phyloP scores from a whole-genome alignment of 2,797 vertebrate species.

The Furcifer pardalis region DNA sequence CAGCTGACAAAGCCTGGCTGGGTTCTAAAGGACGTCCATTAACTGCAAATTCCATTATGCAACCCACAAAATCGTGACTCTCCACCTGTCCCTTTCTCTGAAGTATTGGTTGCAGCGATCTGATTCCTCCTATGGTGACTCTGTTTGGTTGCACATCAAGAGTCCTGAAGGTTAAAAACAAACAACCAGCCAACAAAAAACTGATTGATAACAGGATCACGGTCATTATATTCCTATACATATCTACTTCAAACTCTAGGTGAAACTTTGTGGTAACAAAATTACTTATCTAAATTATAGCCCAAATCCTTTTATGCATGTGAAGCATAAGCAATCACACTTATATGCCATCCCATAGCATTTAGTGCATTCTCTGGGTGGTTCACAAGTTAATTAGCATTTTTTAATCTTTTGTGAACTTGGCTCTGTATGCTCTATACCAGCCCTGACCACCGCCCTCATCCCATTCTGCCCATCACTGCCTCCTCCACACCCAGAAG shows the following conservation, averaged over 20 bases:
- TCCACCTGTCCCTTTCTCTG: constrained; percentile 91
- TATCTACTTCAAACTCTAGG: not conserved
- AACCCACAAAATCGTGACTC: constrained; percentile 96
- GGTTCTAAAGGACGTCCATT: constrained; percentile 97
- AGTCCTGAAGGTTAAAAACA: constrained; percentile 78
- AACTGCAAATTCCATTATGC: constrained; percentile 98
- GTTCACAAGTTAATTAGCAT: no score
- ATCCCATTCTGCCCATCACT: no score
- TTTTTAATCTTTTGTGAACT: no score
- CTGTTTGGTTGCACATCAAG: constrained; percentile 95
- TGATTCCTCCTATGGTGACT: constrained; percentile 93
- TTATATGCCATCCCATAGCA: no score
- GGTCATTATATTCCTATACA: not conserved
- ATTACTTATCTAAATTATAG: not conserved
- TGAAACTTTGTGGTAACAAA: not conserved
- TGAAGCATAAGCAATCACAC: no score
- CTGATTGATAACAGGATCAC: not conserved
- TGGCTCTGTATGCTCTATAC: no score
- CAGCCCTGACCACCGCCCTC: no score
- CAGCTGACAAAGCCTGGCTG: constrained; percentile 90
- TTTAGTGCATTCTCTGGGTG: no score
- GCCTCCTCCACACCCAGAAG: no score
- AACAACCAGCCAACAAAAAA: constrained; percentile 19
- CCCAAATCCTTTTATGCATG: not conserved
- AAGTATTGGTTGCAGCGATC: constrained; percentile 88